Percentiles rank a stretch among this genome's conserved stretches.
These are phyloP conservation scores for Auanema sp. DNA, from an alignment of 2,888 invertebrate species.

Conservation along the genomic window DNA sequence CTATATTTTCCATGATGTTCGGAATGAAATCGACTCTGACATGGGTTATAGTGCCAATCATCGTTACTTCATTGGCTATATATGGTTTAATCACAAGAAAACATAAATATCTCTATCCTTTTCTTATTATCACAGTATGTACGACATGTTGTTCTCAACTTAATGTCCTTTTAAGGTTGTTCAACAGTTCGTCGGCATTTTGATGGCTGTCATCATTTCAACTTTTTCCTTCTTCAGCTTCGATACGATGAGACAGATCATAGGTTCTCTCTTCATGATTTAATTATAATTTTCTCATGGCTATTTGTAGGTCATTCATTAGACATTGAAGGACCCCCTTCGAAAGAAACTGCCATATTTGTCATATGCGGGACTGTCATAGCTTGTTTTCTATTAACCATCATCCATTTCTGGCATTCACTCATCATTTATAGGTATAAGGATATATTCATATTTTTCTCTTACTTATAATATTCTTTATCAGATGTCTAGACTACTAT, in stretches of 20 bases:
- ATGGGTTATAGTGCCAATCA: conserved; percentile 51
- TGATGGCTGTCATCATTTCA: conserved; percentile 54
- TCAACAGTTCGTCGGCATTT: conserved; percentile 55
- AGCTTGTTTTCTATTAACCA: conserved; percentile 49
- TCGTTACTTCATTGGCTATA: conserved; percentile 47
- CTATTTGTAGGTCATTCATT: conserved; percentile 34
- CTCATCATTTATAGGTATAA: conserved; percentile 54
- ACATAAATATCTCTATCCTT: conserved; percentile 59
- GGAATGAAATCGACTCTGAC: conserved; percentile 55
- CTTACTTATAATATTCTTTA: conserved; percentile 2
- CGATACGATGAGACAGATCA: conserved; percentile 51
- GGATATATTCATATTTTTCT: conserved; percentile 6
- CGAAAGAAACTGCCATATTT: conserved; percentile 24
- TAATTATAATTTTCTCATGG: conserved; percentile 1
- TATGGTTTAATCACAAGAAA: conserved; percentile 50
- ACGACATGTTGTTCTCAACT: background rate
- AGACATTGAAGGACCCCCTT: conserved; percentile 33
- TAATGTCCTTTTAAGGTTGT: conserved; percentile 36
- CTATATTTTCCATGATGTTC: conserved; percentile 52
- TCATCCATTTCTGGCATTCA: conserved; percentile 56
- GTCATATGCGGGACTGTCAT: conserved; percentile 48
- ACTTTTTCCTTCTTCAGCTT: conserved; percentile 22
- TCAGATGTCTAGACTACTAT: conserved; percentile 45
- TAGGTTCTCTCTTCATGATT: conserved; percentile 30
- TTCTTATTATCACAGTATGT: conserved; percentile 58